Evolutionary conservation across 2,113 vertebrate genomes (phyloP), one percentile per base, ranked within the genome.

Genomic region (Cyprichromis sp.): DNA sequence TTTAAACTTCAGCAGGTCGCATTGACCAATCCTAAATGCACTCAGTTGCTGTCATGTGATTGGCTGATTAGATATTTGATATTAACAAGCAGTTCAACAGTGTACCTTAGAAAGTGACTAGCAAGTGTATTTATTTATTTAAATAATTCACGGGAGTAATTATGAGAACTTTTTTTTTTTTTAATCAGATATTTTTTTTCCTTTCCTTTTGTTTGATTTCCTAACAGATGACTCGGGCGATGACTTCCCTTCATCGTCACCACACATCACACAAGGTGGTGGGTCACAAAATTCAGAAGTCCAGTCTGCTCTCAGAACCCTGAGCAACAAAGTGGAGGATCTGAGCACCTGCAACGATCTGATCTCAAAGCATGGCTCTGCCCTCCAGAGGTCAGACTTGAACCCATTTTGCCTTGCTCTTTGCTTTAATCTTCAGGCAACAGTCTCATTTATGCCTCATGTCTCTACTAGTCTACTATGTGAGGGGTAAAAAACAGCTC

Each of bases 261-360:
- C 97, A 0, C 82, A 92, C 0, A 66, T 81, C 21, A 45, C 90
- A 29, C 96, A 96, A 85, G 94, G 95, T 2, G 89, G 88, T 4
- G 86, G 88, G 2, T 96, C 98, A 73, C 98, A 99, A 86, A 96
- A 95, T 87, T 97, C 97, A 0, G 98, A 99, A 90, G 97, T 99
- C 71, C 98, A 99, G 97, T 98, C 95, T 59, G 98, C 98, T 0
- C 97, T 99, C 16, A 95, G 98, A 36, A 98, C 97, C 0, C 94
- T 99, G 2, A 97, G 97, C 86, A 98, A 97, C 96, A 99, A 99
- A n/a, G 98, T 99, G 88, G 98, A 99, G 88, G 98, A 99, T 83
- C 96, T 99, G 83, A 98, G 97, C 95, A 99, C 98, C 0, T 99
- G 98, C 95, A 99, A 99, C 2, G 98, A 99, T 95, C 96, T 99